These are phyloP conservation scores for Acleris emargana DNA, from an alignment of 2,888 invertebrate species.

Conservation along the genomic window DNA sequence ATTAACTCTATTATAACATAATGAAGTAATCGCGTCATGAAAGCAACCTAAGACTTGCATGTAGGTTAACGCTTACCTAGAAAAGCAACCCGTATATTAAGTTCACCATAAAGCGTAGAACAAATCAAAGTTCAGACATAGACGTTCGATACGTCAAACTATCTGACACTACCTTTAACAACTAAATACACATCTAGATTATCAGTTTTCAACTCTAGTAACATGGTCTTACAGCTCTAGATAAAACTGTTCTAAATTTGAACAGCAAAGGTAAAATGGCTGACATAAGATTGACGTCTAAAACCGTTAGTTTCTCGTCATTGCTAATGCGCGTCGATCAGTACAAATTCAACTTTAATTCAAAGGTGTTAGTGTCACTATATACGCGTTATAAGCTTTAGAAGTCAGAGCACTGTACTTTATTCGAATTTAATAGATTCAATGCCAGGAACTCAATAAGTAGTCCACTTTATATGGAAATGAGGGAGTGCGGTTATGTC, in stretches of 20 bases:
- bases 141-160: slow-evolving; percentile 60
- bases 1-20: not conserved
- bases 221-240: slow-evolving; percentile 49
- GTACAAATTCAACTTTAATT: slow-evolving; percentile 20
- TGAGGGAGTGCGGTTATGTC: slow-evolving; percentile 37
- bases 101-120: slow-evolving; percentile 44
- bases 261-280: slow-evolving; percentile 51
- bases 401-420: slow-evolving; percentile 68
- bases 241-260: slow-evolving; percentile 46
- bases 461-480: not conserved
- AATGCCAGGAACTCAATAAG: slow-evolving; percentile 37
- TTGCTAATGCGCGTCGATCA: slow-evolving; percentile 14
- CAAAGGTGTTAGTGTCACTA: not conserved
- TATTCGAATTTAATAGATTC: slow-evolving; percentile 46
- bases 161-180: slow-evolving; percentile 56
- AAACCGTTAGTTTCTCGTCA: slow-evolving; percentile 55
- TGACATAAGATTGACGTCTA: slow-evolving; percentile 72
- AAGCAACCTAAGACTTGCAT: not conserved
- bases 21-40: not conserved
- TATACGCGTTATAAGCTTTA: slow-evolving; percentile 15
- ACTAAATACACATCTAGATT: slow-evolving; percentile 36
- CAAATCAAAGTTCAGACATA: slow-evolving; percentile 54
- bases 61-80: not conserved
- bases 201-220: slow-evolving; percentile 51
- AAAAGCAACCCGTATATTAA: slow-evolving; percentile 2